Conservation (phyloP, 2,797 vertebrate species). For the Euthynnus affinis region DNA sequence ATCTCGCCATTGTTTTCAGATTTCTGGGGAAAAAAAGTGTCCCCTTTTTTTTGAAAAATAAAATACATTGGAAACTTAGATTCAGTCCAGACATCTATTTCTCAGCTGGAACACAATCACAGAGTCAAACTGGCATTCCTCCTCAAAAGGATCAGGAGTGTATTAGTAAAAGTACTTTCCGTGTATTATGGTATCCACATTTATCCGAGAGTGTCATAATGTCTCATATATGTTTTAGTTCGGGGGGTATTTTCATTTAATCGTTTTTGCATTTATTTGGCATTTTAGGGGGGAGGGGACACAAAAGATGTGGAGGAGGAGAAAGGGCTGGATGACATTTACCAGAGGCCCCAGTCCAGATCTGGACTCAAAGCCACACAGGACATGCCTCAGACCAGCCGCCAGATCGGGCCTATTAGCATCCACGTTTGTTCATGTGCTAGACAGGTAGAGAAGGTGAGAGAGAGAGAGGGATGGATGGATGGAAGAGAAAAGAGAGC, state of each 20-base stretch:
- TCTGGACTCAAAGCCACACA: neutral
- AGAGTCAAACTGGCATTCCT: neutral
- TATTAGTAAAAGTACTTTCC: too few species aligned
- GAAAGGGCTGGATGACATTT: neutral
- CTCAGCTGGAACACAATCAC: neutral
- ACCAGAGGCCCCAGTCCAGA: neutral
- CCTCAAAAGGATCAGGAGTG: too few species aligned
- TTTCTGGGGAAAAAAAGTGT: neutral
- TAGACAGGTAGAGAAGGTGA: neutral
- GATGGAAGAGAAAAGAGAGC: neutral
- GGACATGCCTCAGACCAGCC: neutral
- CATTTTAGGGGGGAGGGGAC: neutral
- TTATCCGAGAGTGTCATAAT: neutral
- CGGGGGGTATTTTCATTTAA: neutral
- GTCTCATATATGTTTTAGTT: neutral
- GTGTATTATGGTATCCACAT: neutral
- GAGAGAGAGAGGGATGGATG: neutral
- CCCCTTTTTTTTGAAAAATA: neutral
- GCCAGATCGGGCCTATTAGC: neutral
- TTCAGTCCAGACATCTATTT: neutral
- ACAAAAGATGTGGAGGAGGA: neutral
- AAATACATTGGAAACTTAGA: neutral
- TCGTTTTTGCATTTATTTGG: neutral
- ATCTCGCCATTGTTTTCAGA: too few species aligned
- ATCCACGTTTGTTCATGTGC: neutral